phyloP scores from a whole-genome alignment of 64 coral and sea anemone genomes.

The Stichodactyla helianthus region DNA sequence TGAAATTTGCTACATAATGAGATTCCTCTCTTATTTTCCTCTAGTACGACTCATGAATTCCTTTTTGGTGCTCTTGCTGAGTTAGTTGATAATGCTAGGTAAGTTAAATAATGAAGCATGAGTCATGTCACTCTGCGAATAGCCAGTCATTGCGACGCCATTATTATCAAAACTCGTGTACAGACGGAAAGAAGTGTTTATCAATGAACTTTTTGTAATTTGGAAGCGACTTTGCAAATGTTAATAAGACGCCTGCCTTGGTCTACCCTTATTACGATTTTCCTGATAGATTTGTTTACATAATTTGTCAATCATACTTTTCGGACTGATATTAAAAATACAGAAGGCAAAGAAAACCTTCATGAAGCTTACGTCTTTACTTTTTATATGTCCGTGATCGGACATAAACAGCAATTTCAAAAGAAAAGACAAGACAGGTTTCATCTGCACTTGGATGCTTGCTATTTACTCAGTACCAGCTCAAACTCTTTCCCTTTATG shows the following conservation, averaged over 20 bases:
- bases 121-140: neutral
- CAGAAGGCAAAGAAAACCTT: neutral
- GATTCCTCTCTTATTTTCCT: slow-evolving; percentile 10
- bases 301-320: slow-evolving; percentile 3
- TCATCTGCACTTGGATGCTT: neutral
- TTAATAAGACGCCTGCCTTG: neutral
- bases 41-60: slow-evolving; percentile 97
- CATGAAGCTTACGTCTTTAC: neutral
- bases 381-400: neutral
- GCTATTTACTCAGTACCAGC: neutral
- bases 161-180: neutral
- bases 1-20: slow-evolving; percentile 18
- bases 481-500: neutral
- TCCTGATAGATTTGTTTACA: neutral
- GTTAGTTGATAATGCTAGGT: slow-evolving; percentile 97
- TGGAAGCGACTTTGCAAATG: neutral
- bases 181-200: neutral
- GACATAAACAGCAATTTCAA: neutral
- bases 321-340: neutral
- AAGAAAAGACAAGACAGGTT: neutral
- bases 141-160: neutral
- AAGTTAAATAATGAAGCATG: neutral
- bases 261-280: neutral
- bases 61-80: slow-evolving; percentile 96
- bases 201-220: neutral